Conservation (phyloP, 2,797 vertebrate species). For the Gila robusta region DNA sequence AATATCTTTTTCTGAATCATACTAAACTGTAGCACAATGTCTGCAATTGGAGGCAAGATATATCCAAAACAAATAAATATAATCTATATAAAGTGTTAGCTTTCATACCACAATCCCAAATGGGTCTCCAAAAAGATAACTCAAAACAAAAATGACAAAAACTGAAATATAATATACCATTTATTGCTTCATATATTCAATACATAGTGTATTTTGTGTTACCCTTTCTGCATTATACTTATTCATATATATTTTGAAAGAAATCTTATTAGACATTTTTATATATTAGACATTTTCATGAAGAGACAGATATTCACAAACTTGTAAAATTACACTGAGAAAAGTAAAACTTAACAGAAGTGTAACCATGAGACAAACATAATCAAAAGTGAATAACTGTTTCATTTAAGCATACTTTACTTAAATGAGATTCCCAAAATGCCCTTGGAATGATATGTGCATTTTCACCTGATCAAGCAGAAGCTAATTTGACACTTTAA, state of each 20-base stretch:
- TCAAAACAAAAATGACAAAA: slow-evolving; percentile 55
- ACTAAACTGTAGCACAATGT: neutral
- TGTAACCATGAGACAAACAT: slow-evolving; percentile 73
- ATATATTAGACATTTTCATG: slow-evolving; percentile 46
- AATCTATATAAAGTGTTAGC: slow-evolving; percentile 15
- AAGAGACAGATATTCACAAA: slow-evolving; percentile 67
- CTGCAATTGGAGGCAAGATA: neutral
- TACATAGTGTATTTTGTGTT: slow-evolving; percentile 26
- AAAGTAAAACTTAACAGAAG: slow-evolving; percentile 66
- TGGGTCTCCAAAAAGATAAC: slow-evolving; percentile 45
- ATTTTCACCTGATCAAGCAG: slow-evolving; percentile 57
- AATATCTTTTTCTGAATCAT: neutral
- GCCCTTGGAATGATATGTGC: slow-evolving; percentile 74
- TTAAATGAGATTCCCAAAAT: slow-evolving; percentile 88
- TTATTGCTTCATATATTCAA: slow-evolving; percentile 45
- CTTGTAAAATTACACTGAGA: slow-evolving; percentile 61
- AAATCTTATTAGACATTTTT: slow-evolving; percentile 9
- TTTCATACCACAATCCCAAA: slow-evolving; percentile 42
- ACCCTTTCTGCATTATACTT: slow-evolving; percentile 18
- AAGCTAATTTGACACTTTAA: slow-evolving; percentile 29
- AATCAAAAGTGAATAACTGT: slow-evolving; percentile 75
- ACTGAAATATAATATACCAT: slow-evolving; percentile 48
- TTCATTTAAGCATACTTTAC: slow-evolving; percentile 84
- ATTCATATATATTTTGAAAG: neutral
- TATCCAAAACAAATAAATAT: neutral